Conservation (phyloP, 1,140 invertebrate species). For the Pseudobourletiella spinata region DNA sequence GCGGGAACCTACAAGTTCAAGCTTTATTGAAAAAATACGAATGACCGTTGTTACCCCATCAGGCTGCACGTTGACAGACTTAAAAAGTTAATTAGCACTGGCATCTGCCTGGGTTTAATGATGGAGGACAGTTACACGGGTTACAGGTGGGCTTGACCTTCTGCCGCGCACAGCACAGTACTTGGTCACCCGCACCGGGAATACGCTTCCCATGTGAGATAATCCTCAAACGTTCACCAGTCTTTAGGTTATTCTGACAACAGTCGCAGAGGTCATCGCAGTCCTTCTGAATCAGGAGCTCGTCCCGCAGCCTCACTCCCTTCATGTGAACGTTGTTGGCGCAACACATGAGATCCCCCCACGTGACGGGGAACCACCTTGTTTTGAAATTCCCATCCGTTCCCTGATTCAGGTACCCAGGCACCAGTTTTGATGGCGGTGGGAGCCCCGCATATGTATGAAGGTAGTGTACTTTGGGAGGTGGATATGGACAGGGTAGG, state of each 20-base stretch:
- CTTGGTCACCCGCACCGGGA: not conserved
- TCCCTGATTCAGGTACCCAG: not conserved
- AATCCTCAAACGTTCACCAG: not conserved
- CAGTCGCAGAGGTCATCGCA: constrained; percentile 1
- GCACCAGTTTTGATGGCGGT: not conserved
- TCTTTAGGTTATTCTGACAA: not conserved
- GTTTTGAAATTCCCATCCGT: not conserved
- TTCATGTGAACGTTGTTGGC: constrained; percentile 3
- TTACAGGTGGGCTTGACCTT: too few species aligned
- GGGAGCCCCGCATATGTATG: not conserved
- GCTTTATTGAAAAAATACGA: too few species aligned
- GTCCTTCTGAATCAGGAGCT: not conserved
- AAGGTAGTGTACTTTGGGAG: not conserved
- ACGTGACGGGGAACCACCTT: not conserved
- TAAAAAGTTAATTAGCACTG: too few species aligned
- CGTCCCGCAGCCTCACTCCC: not conserved
- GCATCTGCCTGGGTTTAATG: too few species aligned
- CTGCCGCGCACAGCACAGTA: not conserved
- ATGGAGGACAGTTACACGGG: too few species aligned
- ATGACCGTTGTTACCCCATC: too few species aligned
- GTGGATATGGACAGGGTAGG: not conserved
- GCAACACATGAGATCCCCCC: not conserved
- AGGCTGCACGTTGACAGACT: too few species aligned
- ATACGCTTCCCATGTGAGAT: not conserved
- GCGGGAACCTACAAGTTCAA: too few species aligned